Conservation (phyloP, 2,113 vertebrate species). For the Uropsilus gracilis region DNA sequence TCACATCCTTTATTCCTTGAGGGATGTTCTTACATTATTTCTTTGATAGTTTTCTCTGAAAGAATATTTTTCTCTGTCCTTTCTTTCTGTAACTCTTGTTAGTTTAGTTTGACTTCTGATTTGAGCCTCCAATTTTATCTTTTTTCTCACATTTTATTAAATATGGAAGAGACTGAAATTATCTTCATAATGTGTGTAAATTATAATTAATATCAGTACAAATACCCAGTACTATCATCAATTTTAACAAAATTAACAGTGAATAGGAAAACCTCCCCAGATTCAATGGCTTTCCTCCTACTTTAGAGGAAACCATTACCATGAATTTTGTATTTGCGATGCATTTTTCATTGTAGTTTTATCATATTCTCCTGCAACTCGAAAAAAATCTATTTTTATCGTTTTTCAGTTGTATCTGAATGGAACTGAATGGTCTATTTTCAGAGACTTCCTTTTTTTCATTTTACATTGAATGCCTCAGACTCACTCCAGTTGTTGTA, state of each 20-base stretch:
- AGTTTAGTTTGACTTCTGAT: constrained; percentile 3
- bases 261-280: not conserved
- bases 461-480: not conserved
- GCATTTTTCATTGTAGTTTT: constrained; percentile 3
- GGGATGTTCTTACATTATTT: not conserved
- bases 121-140: not conserved
- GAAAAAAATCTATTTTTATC: not conserved
- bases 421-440: not conserved
- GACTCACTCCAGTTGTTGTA: not conserved
- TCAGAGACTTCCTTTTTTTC: not conserved
- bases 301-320: not conserved
- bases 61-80: not conserved
- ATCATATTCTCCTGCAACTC: not conserved
- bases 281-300: not conserved
- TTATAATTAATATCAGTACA: not conserved
- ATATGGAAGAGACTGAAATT: not conserved
- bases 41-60: not conserved
- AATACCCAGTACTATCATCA: not conserved
- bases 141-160: constrained; percentile 10
- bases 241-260: not conserved
- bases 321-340: not conserved
- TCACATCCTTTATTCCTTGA: constrained; percentile 10
- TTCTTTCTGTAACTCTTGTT: constrained; percentile 4
- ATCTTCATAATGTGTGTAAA: not conserved
- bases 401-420: not conserved